Evolutionary conservation across 2,888 invertebrate genomes (phyloP), one percentile per base, ranked within the genome.

Genomic region (Drosophila fulvimacula): DNA sequence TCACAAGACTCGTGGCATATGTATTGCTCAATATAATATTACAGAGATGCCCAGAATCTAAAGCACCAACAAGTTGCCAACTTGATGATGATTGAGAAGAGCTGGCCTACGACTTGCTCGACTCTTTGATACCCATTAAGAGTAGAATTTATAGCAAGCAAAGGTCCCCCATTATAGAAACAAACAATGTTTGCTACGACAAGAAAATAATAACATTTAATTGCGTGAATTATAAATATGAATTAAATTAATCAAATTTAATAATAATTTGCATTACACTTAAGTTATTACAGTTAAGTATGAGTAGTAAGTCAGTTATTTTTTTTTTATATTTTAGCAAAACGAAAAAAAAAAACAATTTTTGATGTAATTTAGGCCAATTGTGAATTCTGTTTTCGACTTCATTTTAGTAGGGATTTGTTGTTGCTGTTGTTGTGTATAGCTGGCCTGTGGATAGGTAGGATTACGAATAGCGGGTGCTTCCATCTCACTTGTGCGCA

Each of bases 401-500:
- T 55, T 41, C 27, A 10, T 30, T 55, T 57, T 57, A 75, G 64
- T 81, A 73, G 24, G 66, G 36, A 21, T 52, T 27, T 41, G 24
- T 27, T 42, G 51, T 42, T 42, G 27, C 21, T 52, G 34, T 57
- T 61, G 48, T 64, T 58, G 58, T 46, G 44, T 39, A 64, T 48
- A 38, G 44, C 32, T 68, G 59, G 67, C 67, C 51, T 52, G 46
- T 36, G 41, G 53, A 21, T 46, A 34, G 27, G 34, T 32, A n/a
- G 58, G 58, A 19, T 17, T 39, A 27, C 39, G 39, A 15, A 21
- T 36, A 17, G 19, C 27, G 17, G 19, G 13, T 10, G 24, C 6
- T 7, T n/a, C 38, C 46, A 27, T 6, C 70, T 77, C 76, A 92
- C 82, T 93, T 91, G 85, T 93, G 93, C 79, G 93, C 91, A 78